phyloP scores from a whole-genome alignment of 2,888 invertebrate species.

The Nowickia ferox region DNA sequence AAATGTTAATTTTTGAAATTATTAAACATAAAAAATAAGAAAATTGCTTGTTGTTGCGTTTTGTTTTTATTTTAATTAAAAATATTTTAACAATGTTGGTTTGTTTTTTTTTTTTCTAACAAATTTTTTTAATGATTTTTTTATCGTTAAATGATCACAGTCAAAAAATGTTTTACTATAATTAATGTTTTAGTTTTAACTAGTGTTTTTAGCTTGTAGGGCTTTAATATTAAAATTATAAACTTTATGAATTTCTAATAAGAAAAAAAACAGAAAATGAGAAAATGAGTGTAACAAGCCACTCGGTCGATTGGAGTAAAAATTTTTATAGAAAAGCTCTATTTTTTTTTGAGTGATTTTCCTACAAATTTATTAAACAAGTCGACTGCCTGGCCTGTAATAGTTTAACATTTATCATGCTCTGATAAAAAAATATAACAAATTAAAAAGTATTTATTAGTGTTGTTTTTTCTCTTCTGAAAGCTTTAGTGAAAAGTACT shows the following conservation, averaged over 20 bases:
- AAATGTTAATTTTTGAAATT: neutral
- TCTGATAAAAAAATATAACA: no score
- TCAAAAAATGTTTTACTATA: conserved; percentile 75
- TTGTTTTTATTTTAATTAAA: conserved; percentile 49
- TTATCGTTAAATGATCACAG: conserved; percentile 79
- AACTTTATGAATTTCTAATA: neutral
- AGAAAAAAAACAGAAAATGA: neutral
- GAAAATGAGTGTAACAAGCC: no score
- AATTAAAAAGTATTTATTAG: no score
- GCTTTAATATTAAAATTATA: conserved; percentile 47
- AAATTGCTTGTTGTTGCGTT: conserved; percentile 71
- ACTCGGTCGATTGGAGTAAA: no score
- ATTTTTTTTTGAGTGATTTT: neutral
- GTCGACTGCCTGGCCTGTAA: no score
- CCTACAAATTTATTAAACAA: no score
- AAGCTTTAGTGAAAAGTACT: no score
- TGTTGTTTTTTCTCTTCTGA: no score
- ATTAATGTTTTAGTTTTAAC: conserved; percentile 45
- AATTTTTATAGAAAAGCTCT: neutral
- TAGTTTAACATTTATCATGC: no score
- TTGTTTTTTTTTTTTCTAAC: conserved; percentile 60
- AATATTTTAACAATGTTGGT: conserved; percentile 68
- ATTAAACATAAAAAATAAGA: conserved; percentile 37
- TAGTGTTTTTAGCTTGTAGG: conserved; percentile 7
- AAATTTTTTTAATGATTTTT: conserved; percentile 65